Evolutionary conservation across 1,140 invertebrate genomes (phyloP), one percentile per base, ranked within the genome.

Genomic region (Tetranychus cinnabarinus): DNA sequence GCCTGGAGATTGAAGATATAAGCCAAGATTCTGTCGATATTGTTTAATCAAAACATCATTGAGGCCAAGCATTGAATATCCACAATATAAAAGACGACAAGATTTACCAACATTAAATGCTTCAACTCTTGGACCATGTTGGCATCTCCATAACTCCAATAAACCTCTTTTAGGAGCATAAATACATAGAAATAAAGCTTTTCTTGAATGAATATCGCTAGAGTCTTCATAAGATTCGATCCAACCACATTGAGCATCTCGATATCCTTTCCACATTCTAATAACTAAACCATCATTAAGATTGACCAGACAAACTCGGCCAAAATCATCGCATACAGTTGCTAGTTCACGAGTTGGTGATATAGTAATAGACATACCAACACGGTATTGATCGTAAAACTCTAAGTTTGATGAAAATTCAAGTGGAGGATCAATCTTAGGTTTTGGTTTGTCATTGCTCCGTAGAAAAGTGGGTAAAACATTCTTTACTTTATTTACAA

Each of bases 171-270:
- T 82, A 0, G 86, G 82, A 2, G 85, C 82, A 75, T 90, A 90
- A 61, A 92, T 86, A 1, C 87, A 78, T 54, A 92, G 73, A 72
- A 90, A 91, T 23, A 83, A 69, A 0, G 84, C 82, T 34, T 70
- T 65, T 56, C 77, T 75, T 46, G 77, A 50, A 48, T 66, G 71
- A 57, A 73, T 68, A 61, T 69, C 66, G 6, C 39, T 47, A 50
- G 59, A 55, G 64, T 81, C 80, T 68, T 85, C 82, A 7, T 76
- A 70, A 45, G 84, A 83, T 74, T 86, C 81, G 48, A 93, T 74
- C 81, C 91, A 97, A 7, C 82, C 83, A 73, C 85, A 88, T 69
- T 95, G 86, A 8, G 90, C 88, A 73, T 95, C 85, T 61, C 90
- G 76, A 70, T 92, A 96, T 10, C 79, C 91, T 77, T 95, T 95